phyloP scores from a whole-genome alignment of 2,888 invertebrate genomes.

The Calameuta idolon region DNA sequence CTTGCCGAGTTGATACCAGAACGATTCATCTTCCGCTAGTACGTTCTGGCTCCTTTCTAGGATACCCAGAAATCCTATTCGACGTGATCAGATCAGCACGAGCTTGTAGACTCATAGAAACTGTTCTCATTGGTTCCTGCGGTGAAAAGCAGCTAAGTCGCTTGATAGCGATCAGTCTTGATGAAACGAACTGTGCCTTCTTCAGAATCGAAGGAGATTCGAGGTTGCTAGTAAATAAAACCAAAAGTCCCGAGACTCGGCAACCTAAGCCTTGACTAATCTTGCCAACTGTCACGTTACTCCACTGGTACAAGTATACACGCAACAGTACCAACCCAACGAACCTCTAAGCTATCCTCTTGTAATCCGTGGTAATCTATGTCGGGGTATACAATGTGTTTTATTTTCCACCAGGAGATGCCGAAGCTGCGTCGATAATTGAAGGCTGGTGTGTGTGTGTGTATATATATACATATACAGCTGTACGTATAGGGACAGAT shows the following conservation, averaged over 20 bases:
- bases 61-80: background rate
- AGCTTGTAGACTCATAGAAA: background rate
- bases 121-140: background rate
- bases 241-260: background rate
- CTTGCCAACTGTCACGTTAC: background rate
- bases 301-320: background rate
- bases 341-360: slow-evolving; percentile 8
- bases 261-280: background rate
- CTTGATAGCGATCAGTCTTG: background rate
- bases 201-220: background rate
- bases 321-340: slow-evolving; percentile 8
- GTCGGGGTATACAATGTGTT: background rate
- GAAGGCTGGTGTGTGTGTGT: too few relatives aligned
- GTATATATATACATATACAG: background rate
- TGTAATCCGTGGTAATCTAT: slow-evolving; percentile 17
- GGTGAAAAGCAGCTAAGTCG: background rate
- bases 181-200: background rate
- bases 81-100: background rate
- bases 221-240: background rate
- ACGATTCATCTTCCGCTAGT: background rate
- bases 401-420: slow-evolving; percentile 2
- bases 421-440: background rate
- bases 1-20: background rate
- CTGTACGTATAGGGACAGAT: background rate
- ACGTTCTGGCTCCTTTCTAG: background rate